Conservation (phyloP, 2,888 invertebrate species). For the Oasisia sp. region DNA sequence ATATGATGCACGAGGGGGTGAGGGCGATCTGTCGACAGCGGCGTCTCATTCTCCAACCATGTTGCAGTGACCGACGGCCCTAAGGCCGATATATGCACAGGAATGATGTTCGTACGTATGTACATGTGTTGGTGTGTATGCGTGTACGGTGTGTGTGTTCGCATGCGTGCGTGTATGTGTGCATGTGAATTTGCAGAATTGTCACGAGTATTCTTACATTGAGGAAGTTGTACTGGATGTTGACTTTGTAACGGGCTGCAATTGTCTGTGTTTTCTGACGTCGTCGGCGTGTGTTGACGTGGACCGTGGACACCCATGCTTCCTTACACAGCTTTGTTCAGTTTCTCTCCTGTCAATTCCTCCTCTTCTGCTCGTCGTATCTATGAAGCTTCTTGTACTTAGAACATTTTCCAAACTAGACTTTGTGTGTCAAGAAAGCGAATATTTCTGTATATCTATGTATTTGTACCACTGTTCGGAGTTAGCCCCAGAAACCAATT, state of each 20-base stretch:
- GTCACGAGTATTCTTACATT: not conserved
- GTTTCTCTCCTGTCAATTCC: not conserved
- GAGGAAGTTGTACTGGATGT: not conserved
- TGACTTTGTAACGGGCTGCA: not conserved
- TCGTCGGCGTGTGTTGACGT: not conserved
- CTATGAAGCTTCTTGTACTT: not conserved
- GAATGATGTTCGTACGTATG: not conserved
- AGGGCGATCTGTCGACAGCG: not conserved
- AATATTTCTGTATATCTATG: not conserved
- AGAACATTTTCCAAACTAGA: not conserved
- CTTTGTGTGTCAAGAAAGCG: not conserved
- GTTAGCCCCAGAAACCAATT: not conserved
- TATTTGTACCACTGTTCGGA: not conserved
- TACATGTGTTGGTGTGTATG: not conserved
- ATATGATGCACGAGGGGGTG: not conserved
- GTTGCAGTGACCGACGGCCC: not conserved
- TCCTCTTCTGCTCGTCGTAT: not conserved
- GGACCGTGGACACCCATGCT: not conserved
- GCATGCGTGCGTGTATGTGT: not conserved
- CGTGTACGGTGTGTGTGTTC: not conserved
- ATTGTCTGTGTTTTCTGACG: not conserved
- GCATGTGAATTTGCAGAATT: constrained; percentile 2
- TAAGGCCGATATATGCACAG: not conserved
- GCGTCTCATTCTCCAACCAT: not conserved
- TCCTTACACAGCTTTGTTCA: not conserved